Evolutionary conservation across 1,140 invertebrate species (phyloP).

Genomic region (Platorchestia sp.): DNA sequence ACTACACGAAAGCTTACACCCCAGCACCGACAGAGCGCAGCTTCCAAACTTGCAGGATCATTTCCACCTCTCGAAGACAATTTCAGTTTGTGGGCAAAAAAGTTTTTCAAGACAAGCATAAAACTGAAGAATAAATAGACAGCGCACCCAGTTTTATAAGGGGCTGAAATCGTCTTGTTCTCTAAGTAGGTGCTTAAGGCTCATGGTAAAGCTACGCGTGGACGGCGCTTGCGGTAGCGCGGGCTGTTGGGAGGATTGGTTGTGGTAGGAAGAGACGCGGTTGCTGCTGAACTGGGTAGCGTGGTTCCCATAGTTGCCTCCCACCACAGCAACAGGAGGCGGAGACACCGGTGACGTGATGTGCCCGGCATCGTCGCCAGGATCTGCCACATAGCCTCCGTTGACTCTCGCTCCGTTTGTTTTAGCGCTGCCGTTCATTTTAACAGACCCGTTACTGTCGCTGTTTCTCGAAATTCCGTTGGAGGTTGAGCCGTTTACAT

Average conservation of each 20-base stretch:
- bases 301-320: constrained; percentile 3
- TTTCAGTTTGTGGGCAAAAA: background rate
- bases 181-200: constrained; percentile 44
- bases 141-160: constrained; percentile 1
- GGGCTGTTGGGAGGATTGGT: background rate
- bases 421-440: background rate
- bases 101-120: background rate
- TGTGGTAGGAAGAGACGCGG: constrained; percentile 29
- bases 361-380: background rate
- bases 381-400: constrained; percentile 15
- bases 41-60: background rate
- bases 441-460: background rate
- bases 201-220: constrained; percentile 28
- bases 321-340: background rate
- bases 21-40: background rate
- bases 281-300: background rate
- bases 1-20: background rate
- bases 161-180: constrained; percentile 34
- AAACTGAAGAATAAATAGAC: background rate
- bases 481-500: background rate
- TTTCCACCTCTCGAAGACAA: background rate
- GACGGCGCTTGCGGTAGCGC: background rate
- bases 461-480: background rate
- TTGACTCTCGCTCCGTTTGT: background rate
- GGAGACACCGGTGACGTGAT: background rate